Evolutionary conservation across 2,888 invertebrate genomes (phyloP).

Genomic region (Sminthurinus aureus): DNA sequence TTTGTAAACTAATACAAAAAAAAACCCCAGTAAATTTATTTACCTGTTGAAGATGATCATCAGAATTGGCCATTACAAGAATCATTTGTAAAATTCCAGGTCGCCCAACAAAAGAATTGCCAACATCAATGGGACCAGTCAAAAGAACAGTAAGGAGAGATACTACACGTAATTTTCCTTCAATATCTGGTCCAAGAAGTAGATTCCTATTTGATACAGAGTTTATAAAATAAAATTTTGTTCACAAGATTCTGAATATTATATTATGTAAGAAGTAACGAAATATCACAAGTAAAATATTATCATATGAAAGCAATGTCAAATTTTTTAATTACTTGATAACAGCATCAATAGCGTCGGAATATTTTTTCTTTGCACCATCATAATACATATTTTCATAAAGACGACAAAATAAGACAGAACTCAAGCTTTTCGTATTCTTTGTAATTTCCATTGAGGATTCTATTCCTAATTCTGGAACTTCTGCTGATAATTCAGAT

Average conservation of each 20-base stretch:
- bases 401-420: constrained; percentile 87
- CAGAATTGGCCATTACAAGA: constrained; percentile 93
- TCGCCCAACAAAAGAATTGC: constrained; percentile 76
- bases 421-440: constrained; percentile 88
- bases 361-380: constrained; percentile 75
- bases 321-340: constrained; percentile 70
- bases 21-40: background rate
- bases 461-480: constrained; percentile 91
- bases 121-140: constrained; percentile 91
- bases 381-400: constrained; percentile 98
- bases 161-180: constrained; percentile 83
- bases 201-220: constrained; percentile 69
- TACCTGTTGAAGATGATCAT: constrained; percentile 80
- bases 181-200: constrained; percentile 83
- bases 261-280: too few species aligned
- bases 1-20: too few species aligned
- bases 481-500: constrained; percentile 90
- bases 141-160: constrained; percentile 89
- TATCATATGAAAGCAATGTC: too few species aligned
- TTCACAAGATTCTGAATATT: too few species aligned
- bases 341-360: constrained; percentile 81
- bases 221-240: background rate
- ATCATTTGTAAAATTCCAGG: constrained; percentile 93
- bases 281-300: too few species aligned
- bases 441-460: constrained; percentile 88